Evolutionary conservation across 35 echinoderm and acorn worm species (phyloP).

Genomic region (Anneissia japonica): DNA sequence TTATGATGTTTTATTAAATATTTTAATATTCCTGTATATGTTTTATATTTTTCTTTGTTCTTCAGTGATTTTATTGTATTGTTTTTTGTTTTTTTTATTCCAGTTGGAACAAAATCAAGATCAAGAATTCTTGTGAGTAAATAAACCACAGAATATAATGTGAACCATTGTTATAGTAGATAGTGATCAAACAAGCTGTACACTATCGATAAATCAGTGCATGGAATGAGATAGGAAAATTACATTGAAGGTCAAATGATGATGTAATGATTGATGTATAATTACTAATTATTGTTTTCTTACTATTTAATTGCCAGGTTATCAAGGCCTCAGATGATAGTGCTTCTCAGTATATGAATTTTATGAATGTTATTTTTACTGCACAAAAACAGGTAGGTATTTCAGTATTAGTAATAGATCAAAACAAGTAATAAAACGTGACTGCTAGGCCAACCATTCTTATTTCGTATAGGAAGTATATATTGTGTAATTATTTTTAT

Average conservation of each 20-base stretch:
- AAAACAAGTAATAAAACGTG: neutral
- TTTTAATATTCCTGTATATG: too few species aligned
- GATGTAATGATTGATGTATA: too few species aligned
- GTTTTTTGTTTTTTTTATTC: constrained; percentile 19
- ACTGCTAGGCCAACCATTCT: neutral
- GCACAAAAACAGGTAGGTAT: constrained; percentile 97
- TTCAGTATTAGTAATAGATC: too few species aligned
- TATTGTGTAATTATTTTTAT: neutral
- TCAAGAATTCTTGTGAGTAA: constrained; percentile 71
- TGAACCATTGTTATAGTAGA: neutral
- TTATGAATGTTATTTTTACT: constrained; percentile 99
- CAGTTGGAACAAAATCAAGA: constrained; percentile 60
- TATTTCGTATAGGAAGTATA: neutral
- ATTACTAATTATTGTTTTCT: too few species aligned
- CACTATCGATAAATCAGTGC: too few species aligned
- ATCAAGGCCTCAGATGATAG: constrained; percentile 95
- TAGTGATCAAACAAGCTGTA: neutral
- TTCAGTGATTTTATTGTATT: neutral
- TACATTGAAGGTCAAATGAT: too few species aligned
- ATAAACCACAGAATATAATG: neutral
- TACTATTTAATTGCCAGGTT: constrained; percentile 51
- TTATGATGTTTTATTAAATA: too few species aligned
- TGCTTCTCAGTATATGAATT: constrained; percentile 99
- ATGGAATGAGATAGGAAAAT: too few species aligned
- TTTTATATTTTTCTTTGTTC: neutral